Evolutionary conservation across 2,888 invertebrate genomes (phyloP).

Genomic region (Apoda limacodes): DNA sequence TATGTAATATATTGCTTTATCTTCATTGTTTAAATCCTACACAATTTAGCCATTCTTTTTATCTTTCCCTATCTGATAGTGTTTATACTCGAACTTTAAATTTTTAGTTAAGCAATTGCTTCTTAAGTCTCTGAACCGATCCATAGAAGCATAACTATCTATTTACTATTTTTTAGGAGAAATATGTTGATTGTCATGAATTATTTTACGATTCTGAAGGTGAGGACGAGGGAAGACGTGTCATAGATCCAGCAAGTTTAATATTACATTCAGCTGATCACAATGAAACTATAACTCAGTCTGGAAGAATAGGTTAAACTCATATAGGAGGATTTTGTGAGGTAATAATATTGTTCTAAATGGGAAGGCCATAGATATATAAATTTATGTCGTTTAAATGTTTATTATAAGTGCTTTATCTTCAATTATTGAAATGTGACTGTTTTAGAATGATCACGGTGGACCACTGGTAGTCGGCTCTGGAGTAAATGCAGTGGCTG

Average conservation of each 20-base stretch:
- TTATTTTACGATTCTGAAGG: conserved; percentile 30
- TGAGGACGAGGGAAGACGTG: conserved; percentile 22
- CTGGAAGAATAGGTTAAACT: conserved; percentile 17
- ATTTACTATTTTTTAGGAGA: conserved; percentile 28
- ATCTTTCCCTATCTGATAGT: no score
- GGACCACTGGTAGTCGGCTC: conserved; percentile 35
- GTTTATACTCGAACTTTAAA: no score
- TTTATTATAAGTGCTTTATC: background rate
- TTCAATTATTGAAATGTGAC: no score
- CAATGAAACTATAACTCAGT: no score
- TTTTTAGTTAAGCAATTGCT: no score
- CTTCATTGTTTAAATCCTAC: no score
- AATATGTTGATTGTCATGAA: conserved; percentile 45
- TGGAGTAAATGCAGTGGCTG: conserved; percentile 29
- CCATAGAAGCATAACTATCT: background rate
- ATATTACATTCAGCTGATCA: conserved; percentile 36
- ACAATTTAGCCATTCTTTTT: no score
- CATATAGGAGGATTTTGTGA: conserved; percentile 47
- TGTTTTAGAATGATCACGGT: conserved; percentile 43
- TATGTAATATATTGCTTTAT: no score
- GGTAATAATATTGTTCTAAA: conserved; percentile 25
- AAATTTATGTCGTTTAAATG: no score
- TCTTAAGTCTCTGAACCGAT: no score
- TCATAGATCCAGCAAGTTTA: conserved; percentile 22
- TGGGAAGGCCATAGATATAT: no score